Percentiles rank a stretch among this genome's conserved stretches.
These are phyloP conservation scores for Pelosia muscerda DNA, from an alignment of 2,888 invertebrate genomes.

Conservation along the genomic window DNA sequence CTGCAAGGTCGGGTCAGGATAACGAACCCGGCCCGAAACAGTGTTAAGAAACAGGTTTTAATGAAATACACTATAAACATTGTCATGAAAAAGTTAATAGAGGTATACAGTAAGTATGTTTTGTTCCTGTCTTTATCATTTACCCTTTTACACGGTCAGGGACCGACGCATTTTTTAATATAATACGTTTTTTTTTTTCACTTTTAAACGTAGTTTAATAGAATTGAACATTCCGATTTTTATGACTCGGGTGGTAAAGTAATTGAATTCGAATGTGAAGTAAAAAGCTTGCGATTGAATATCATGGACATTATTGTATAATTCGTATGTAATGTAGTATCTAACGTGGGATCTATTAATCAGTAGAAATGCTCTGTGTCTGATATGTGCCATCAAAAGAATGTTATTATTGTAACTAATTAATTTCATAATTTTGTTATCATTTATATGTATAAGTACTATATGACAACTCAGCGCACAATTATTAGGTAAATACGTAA, in stretches of 20 bases:
- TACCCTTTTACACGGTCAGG: background rate
- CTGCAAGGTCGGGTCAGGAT: slow-evolving; percentile 83
- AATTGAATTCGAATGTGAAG: slow-evolving; percentile 50
- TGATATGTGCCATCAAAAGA: background rate
- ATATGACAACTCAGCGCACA: background rate
- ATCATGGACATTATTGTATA: slow-evolving; percentile 50
- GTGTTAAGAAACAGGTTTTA: slow-evolving; percentile 69
- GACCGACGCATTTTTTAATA: background rate
- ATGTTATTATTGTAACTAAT: background rate
- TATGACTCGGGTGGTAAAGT: slow-evolving; percentile 56
- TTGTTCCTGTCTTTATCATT: background rate
- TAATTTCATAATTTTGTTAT: background rate
- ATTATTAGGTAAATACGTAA: background rate
- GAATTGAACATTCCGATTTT: slow-evolving; percentile 49
- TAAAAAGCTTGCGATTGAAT: slow-evolving; percentile 57
- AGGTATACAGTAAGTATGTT: slow-evolving; percentile 24
- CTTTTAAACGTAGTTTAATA: slow-evolving; percentile 53
- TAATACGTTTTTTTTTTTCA: slow-evolving; percentile 22
- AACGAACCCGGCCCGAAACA: slow-evolving; percentile 71
- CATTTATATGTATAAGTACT: too few relatives aligned
- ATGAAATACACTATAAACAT: slow-evolving; percentile 53
- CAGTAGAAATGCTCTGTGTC: too few relatives aligned
- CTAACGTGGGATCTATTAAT: slow-evolving; percentile 67
- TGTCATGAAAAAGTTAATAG: slow-evolving; percentile 43
- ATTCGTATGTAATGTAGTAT: slow-evolving; percentile 52